Conservation (phyloP, 2,888 invertebrate genomes). For the Kuschelorhynchus macadamiae region DNA sequence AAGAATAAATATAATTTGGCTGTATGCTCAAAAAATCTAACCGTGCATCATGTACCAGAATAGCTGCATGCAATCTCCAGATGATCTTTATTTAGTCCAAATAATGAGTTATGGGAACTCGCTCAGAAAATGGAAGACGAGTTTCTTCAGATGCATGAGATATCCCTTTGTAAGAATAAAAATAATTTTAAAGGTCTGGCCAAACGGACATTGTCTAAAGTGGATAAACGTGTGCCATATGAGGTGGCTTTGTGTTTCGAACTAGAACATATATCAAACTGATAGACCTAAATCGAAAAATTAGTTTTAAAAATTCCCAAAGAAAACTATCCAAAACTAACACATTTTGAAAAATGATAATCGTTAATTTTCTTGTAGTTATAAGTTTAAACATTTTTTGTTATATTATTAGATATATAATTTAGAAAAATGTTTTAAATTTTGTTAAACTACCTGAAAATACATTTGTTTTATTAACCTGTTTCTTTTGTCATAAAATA, state of each 20-base stretch:
- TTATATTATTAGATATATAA: too few relatives aligned
- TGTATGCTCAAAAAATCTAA: too few relatives aligned
- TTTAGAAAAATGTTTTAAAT: too few relatives aligned
- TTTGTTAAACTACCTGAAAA: too few relatives aligned
- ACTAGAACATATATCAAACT: slow-evolving; percentile 38
- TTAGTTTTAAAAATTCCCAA: slow-evolving; percentile 35
- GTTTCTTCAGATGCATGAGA: slow-evolving; percentile 30
- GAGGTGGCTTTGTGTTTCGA: slow-evolving; percentile 36
- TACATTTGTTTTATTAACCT: too few relatives aligned
- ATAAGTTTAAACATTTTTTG: too few relatives aligned
- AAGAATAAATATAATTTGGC: slow-evolving; percentile 32
- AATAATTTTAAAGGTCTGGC: slow-evolving; percentile 32
- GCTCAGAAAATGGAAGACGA: slow-evolving; percentile 14
- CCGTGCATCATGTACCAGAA: too few relatives aligned
- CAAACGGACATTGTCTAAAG: slow-evolving; percentile 3
- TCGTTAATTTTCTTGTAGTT: background rate
- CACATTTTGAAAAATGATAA: too few relatives aligned
- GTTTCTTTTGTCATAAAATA: too few relatives aligned
- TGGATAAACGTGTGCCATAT: slow-evolving; percentile 22
- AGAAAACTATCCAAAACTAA: slow-evolving; percentile 17
- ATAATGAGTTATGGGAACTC: too few relatives aligned
- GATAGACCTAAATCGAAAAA: slow-evolving; percentile 36
- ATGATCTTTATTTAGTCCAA: too few relatives aligned
- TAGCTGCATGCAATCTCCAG: too few relatives aligned
- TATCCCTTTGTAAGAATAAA: slow-evolving; percentile 24